phyloP scores from a whole-genome alignment of 2,797 vertebrate species.

The Propithecus perrieri region DNA sequence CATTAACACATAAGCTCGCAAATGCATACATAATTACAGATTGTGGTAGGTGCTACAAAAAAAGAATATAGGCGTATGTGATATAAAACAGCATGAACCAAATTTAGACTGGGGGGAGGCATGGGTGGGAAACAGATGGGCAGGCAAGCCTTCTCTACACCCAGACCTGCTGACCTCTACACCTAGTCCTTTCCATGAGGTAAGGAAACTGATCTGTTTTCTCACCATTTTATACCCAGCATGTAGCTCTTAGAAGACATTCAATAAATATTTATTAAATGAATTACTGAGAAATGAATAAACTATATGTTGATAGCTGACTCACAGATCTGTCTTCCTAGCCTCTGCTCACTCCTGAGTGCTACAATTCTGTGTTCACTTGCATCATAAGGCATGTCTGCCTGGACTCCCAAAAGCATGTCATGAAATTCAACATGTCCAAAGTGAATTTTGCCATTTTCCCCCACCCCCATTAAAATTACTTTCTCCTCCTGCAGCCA shows the following conservation, averaged over 20 bases:
- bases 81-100: neutral
- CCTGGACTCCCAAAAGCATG: neutral
- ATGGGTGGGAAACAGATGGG: neutral
- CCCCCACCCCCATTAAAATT: neutral
- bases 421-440: neutral
- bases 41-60: neutral
- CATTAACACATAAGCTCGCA: neutral
- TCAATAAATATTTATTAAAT: neutral
- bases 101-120: neutral
- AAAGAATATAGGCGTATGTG: neutral
- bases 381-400: neutral
- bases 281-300: neutral
- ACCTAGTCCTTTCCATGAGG: neutral
- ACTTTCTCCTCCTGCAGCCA: neutral
- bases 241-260: neutral
- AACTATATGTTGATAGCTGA: neutral
- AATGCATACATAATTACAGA: constrained; percentile 14
- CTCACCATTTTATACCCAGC: neutral
- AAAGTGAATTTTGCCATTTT: neutral
- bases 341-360: neutral
- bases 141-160: neutral
- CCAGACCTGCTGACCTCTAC: neutral
- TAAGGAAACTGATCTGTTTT: neutral
- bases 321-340: neutral
- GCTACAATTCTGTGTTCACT: neutral